A percentile compares a stretch with the other conserved stretches of the same genome.
These are phyloP conservation scores for Diglossa cyanea DNA, from an alignment of 2,797 vertebrate genomes.

Conservation along the genomic window DNA sequence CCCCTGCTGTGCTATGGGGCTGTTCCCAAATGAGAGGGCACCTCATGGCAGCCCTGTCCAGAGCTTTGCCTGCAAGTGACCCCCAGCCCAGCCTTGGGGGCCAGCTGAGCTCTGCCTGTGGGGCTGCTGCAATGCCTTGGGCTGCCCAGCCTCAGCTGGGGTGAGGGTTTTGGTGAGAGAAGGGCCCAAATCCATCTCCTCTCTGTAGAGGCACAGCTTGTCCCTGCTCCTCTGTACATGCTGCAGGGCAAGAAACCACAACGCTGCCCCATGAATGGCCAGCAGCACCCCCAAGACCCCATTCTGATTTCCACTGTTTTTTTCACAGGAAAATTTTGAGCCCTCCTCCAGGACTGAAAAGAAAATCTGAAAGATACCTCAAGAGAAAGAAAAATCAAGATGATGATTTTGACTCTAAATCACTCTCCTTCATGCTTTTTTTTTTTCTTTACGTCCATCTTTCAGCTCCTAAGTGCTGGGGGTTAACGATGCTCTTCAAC, in stretches of 20 bases:
- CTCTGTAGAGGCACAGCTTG: background rate
- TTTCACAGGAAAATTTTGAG: background rate
- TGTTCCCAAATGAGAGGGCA: background rate
- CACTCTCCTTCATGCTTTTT: background rate
- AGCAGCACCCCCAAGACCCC: background rate
- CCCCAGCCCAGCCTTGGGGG: background rate
- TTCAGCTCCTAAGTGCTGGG: background rate
- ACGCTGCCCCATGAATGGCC: accelerated
- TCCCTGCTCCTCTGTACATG: accelerated
- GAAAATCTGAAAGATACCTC: background rate
- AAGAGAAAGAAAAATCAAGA: background rate
- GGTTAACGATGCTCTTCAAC: background rate
- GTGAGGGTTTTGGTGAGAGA: background rate
- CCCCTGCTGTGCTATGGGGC: accelerated
- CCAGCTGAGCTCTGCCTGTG: too few species aligned
- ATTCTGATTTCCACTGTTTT: background rate
- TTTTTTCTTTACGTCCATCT: background rate
- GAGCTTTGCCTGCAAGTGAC: accelerated
- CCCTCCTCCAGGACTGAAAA: background rate
- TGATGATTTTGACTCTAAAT: background rate
- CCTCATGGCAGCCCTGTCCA: background rate
- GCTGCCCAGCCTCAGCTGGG: accelerated
- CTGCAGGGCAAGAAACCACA: accelerated
- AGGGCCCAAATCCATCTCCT: background rate
- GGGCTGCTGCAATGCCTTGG: background rate